Base-by-base conservation (phyloP, 1,140 invertebrate genomes). In the Drosophila obscura region DNA sequence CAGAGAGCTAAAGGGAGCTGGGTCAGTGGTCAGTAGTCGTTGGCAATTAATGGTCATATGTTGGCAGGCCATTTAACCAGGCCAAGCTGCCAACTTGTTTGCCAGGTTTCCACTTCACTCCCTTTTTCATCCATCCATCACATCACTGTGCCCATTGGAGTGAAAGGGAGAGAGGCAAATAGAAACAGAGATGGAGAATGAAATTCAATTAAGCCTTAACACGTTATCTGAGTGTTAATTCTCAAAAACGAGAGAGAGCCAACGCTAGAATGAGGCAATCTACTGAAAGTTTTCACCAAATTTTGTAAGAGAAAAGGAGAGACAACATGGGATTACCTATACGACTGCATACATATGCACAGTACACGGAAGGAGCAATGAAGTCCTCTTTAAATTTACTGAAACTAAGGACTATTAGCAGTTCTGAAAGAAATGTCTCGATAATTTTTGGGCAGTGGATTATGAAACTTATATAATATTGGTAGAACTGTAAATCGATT, bases 11-110 rank as follows among this genome's bases (percentile, higher is more conserved):
- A 7, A 13, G 9, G n/a, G 19, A 5, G 9, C 7, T 15, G 11
- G 22, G n/a, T 16, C 44, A 26, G 31, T 46, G 61, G 53, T 64
- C 61, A 28, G 61, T 39, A 13, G 35, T 63, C 24, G 61, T 56
- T 58, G 62, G 62, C 62, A 65, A 65, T 65, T 65, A 65, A 65
- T 59, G 31, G 62, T 49, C 55, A 48, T 58, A 48, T 64, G 53
- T 59, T 59, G 62, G 62, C 62, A 28, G 56, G 44, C 44, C 62
- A 59, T 65, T 65, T 58, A 59, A 65, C 44, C 59, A n/a, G 62
- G 62, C 53, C 62, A 64, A 48, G 62, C 62, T 48, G 53, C 61
- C 61, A 48, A 46, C 43, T 44, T 26, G 61, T 22, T 46, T 39
- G 58, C 26, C 53, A n/a, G 43, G 6, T 11, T 24, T n/a, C 7